These are phyloP conservation scores for Drosophila nikananu DNA, from an alignment of 1,140 invertebrate species.

Conservation along the genomic window DNA sequence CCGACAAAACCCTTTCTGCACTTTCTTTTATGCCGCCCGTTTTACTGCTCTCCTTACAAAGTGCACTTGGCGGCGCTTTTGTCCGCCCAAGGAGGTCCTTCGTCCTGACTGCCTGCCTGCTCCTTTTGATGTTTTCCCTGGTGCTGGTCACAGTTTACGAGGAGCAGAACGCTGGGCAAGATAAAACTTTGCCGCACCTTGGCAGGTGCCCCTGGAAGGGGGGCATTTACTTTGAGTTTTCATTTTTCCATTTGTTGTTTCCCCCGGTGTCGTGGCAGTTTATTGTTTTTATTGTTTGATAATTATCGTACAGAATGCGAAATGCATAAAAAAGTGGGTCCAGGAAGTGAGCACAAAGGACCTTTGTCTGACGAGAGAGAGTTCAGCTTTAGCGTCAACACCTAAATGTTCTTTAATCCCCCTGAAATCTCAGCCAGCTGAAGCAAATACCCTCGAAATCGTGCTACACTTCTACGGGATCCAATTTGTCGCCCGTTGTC, in stretches of 20 bases:
- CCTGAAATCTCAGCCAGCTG: conserved; percentile 28
- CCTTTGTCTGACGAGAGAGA: conserved; percentile 36
- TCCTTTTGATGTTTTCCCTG: conserved; percentile 72
- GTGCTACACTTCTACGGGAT: conserved; percentile 9
- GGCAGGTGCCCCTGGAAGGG: conserved; percentile 20
- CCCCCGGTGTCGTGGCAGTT: conserved; percentile 70
- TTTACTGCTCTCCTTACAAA: conserved; percentile 71
- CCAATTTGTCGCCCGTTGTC: conserved; percentile 39
- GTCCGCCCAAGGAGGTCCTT: conserved; percentile 29
- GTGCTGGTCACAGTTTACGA: conserved; percentile 70
- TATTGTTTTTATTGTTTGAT: conserved; percentile 83
- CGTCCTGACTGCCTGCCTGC: background rate
- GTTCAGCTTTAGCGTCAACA: conserved; percentile 35
- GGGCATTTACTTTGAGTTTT: conserved; percentile 43
- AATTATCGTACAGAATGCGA: conserved; percentile 69
- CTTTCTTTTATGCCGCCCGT: conserved; percentile 65
- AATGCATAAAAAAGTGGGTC: conserved; percentile 48
- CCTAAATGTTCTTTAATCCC: conserved; percentile 38
- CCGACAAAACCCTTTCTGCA: conserved; percentile 72
- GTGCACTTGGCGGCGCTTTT: conserved; percentile 76
- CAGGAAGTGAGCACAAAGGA: conserved; percentile 40
- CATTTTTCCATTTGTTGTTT: conserved; percentile 34
- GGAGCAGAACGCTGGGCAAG: conserved; percentile 48
- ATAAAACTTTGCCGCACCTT: conserved; percentile 78
- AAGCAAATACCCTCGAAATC: conserved; percentile 11